Conservation (phyloP, 2,888 invertebrate species). For the Fabriciana adippe region DNA sequence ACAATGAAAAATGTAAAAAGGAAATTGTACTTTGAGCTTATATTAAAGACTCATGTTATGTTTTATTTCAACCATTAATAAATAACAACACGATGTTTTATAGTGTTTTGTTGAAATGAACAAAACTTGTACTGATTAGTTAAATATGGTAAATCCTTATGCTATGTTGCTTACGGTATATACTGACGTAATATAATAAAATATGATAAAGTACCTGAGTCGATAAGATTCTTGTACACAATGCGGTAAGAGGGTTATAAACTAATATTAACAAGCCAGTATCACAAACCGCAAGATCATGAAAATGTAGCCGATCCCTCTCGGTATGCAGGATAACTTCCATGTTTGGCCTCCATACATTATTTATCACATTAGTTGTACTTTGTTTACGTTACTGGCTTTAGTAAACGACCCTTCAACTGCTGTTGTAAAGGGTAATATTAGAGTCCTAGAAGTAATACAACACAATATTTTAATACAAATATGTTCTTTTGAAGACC, state of each 20-base stretch:
- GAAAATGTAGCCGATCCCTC: conserved; percentile 76
- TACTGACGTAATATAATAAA: conserved; percentile 7
- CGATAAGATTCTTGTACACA: conserved; percentile 60
- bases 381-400: conserved; percentile 70
- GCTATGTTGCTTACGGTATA: too few relatives aligned
- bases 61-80: neutral
- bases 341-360: conserved; percentile 75
- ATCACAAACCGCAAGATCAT: conserved; percentile 78
- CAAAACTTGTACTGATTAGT: too few relatives aligned
- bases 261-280: conserved; percentile 77
- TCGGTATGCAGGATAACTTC: conserved; percentile 70
- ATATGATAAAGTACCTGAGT: conserved; percentile 35
- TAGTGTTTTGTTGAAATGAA: too few relatives aligned
- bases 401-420: conserved; percentile 58
- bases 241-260: conserved; percentile 69
- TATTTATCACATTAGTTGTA: conserved; percentile 75
- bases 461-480: neutral
- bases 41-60: neutral
- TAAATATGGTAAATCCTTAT: too few relatives aligned
- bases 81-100: neutral
- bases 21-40: neutral
- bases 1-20: conserved; percentile 20
- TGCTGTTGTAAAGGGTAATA: conserved; percentile 23
- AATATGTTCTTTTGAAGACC: conserved; percentile 37
- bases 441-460: neutral